These are phyloP conservation scores for Ophion ellenae DNA, from an alignment of 2,888 invertebrate species.

Conservation along the genomic window DNA sequence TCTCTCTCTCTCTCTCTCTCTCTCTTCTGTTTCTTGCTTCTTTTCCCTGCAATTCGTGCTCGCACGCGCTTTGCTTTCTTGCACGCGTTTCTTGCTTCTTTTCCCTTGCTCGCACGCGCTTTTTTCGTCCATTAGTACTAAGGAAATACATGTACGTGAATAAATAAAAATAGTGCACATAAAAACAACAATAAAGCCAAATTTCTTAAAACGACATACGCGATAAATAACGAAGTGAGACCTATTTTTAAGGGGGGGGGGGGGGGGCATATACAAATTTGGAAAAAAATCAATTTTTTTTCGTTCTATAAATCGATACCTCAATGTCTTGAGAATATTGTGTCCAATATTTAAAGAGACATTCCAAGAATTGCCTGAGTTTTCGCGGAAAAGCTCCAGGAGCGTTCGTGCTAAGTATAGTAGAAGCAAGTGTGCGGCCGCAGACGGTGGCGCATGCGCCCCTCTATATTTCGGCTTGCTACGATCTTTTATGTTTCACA, in stretches of 20 bases:
- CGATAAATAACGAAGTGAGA: neutral
- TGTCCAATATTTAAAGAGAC: too few relatives aligned
- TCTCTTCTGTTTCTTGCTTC: neutral
- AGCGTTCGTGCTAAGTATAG: too few relatives aligned
- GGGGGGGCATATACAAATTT: too few relatives aligned
- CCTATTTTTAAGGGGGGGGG: neutral
- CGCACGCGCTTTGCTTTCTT: neutral
- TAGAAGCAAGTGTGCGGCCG: too few relatives aligned
- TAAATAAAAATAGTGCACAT: neutral
- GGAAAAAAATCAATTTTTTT: too few relatives aligned
- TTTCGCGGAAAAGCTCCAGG: too few relatives aligned
- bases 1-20: neutral
- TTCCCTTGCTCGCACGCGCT: neutral
- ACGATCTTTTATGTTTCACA: too few relatives aligned
- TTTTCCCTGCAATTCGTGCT: neutral
- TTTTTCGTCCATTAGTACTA: constrained; percentile 6
- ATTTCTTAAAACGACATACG: neutral
- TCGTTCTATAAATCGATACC: too few relatives aligned
- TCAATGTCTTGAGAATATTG: too few relatives aligned
- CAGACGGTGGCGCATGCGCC: too few relatives aligned
- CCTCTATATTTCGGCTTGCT: too few relatives aligned
- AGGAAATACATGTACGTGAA: neutral
- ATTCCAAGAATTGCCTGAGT: too few relatives aligned
- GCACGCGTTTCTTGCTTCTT: neutral
- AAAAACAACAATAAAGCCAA: neutral